Base-by-base conservation (phyloP, 1,140 invertebrate genomes). In the Platyura marginata region DNA sequence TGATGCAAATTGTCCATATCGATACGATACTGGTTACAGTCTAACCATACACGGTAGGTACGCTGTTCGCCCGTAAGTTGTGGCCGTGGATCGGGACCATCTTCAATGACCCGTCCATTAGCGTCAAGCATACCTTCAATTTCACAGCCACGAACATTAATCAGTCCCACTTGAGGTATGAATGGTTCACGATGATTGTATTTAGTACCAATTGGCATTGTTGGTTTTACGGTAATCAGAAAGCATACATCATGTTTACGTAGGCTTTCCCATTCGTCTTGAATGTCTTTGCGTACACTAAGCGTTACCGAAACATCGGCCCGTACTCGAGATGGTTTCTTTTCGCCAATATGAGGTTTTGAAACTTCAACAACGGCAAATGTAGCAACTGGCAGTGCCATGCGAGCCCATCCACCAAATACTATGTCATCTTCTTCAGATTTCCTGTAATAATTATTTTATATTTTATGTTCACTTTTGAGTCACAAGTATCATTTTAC, bases 161-260 rank as follows among this genome's bases (percentile, higher is more conserved):
- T 74, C 37, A 99, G 67, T 2, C 93, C 91, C 29, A 93, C 86
- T 70, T 95, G 88, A 1, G 84, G 77, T 36, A 90, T 71, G 57
- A 96, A 93, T 8, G 86, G 79, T 36, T 81, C 65, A 47, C 81
- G 76, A 47, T 79, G 75, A 54, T 83, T 79, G 53, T 85, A 88
- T 56, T 79, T 79, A 1, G 83, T 85, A 41, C 79, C 90, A 45
- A 89, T 85, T 2, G 81, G 68, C 53, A 79, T 73, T 5, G 72
- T 74, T 1, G 93, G 90, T 46, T 81, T 75, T 0, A 98, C 81
- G 1, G 89, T 91, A 8, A 99, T 72, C 16, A 99, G 64, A 53
- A 99, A 98, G 55, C 93, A 95, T 8, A 98, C 93, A 56, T 99
- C 96, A 59, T 98, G 93, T 58, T 94, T 97, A 33, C 94, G 68